Percentiles rank a stretch among this genome's conserved stretches.
Evolutionary conservation across 2,113 vertebrate genomes (phyloP).

Genomic region (Thomomys bottae): DNA sequence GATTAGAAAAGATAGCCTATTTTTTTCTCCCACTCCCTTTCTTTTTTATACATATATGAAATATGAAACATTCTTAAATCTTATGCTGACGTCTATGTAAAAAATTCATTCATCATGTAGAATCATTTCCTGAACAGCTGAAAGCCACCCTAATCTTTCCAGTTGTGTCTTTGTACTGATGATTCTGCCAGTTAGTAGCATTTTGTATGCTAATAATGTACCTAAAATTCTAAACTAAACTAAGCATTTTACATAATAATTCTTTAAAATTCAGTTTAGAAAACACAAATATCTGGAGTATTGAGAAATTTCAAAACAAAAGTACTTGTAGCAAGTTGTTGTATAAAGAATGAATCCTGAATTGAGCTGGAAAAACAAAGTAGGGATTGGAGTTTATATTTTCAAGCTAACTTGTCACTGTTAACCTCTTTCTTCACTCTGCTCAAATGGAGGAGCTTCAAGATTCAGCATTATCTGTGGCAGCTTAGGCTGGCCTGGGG

Average conservation of each 20-base stretch:
- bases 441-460: conserved; percentile 33
- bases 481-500: background rate
- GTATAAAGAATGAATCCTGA: background rate
- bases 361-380: background rate
- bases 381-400: background rate
- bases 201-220: background rate
- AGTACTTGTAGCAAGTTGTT: background rate
- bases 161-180: background rate
- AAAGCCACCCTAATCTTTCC: background rate
- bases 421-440: background rate
- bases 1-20: too few relatives aligned
- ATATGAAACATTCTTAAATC: conserved; percentile 2
- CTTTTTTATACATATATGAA: too few relatives aligned
- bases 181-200: background rate
- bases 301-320: background rate
- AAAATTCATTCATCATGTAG: background rate
- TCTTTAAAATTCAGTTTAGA: conserved; percentile 21
- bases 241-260: background rate
- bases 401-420: background rate
- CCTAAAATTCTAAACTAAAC: background rate
- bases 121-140: background rate
- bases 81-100: conserved; percentile 17
- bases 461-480: background rate
- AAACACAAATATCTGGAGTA: conserved; percentile 18
- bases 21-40: background rate